Evolutionary conservation across 2,797 vertebrate genomes (phyloP).

Genomic region (Pseudochirops corinnae): DNA sequence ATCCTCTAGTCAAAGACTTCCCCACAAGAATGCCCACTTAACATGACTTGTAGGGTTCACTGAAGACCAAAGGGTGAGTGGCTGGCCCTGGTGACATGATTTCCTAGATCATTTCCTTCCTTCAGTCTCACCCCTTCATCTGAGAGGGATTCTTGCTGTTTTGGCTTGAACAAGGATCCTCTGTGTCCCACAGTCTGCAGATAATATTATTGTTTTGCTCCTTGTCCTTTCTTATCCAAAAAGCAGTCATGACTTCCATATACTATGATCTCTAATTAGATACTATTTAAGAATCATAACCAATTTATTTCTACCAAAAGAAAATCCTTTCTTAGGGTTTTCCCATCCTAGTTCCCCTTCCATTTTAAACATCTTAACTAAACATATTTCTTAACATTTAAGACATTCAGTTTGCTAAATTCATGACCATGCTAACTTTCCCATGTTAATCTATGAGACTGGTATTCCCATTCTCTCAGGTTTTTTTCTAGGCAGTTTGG

Average conservation of each 20-base stretch:
- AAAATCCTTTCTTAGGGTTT: not conserved
- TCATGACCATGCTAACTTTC: not conserved
- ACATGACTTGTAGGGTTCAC: not conserved
- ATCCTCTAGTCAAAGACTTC: not conserved
- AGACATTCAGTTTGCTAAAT: not conserved
- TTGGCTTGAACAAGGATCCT: not conserved
- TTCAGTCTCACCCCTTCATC: not conserved
- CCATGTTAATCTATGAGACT: not conserved
- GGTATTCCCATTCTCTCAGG: not conserved
- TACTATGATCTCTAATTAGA: not conserved
- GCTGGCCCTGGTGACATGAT: not conserved
- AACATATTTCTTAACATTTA: not conserved
- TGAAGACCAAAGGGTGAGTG: not conserved
- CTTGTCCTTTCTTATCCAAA: not conserved
- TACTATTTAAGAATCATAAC: not conserved
- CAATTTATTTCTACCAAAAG: not conserved
- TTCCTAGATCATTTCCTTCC: not conserved
- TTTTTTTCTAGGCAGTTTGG: not conserved
- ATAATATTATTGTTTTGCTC: not conserved
- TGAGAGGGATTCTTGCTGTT: not conserved
- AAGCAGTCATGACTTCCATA: not conserved
- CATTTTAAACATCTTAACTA: not conserved
- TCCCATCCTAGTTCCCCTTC: not conserved
- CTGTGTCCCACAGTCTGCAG: not conserved
- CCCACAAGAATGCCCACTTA: not conserved